Evolutionary conservation across 1,140 invertebrate genomes (phyloP).

Genomic region (Apis florea): DNA sequence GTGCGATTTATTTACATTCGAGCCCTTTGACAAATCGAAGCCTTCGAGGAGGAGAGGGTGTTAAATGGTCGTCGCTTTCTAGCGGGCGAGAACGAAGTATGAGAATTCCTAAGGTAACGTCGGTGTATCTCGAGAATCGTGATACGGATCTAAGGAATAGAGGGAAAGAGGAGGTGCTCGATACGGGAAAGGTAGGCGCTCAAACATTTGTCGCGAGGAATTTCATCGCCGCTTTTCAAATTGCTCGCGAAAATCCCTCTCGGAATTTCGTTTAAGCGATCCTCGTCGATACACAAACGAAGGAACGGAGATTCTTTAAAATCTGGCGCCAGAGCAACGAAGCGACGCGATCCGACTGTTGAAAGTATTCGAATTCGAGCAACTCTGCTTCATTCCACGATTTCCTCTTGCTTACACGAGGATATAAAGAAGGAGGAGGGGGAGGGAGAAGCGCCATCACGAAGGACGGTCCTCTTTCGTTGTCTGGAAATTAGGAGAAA

Average conservation of each 20-base stretch:
- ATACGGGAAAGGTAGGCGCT: conserved; percentile 19
- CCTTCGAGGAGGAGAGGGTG: conserved; percentile 11
- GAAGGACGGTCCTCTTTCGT: background rate
- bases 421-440: conserved; percentile 11
- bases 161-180: conserved; percentile 5
- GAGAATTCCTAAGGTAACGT: conserved; percentile 52
- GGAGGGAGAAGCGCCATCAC: background rate
- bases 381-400: too few species aligned
- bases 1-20: conserved; percentile 57
- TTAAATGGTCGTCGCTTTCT: conserved; percentile 27
- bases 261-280: too few species aligned
- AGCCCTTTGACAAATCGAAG: conserved; percentile 58
- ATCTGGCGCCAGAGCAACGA: too few species aligned
- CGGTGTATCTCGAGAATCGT: conserved; percentile 43
- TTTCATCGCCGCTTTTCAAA: conserved; percentile 35
- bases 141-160: conserved; percentile 45
- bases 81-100: conserved; percentile 31
- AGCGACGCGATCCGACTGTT: too few species aligned
- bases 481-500: conserved; percentile 12
- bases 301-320: too few species aligned
- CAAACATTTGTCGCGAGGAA: conserved; percentile 36
- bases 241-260: background rate
- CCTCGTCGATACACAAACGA: background rate
- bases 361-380: too few species aligned
- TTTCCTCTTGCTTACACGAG: background rate